phyloP scores from a whole-genome alignment of 2,888 invertebrate genomes.

The Andrena minutula region DNA sequence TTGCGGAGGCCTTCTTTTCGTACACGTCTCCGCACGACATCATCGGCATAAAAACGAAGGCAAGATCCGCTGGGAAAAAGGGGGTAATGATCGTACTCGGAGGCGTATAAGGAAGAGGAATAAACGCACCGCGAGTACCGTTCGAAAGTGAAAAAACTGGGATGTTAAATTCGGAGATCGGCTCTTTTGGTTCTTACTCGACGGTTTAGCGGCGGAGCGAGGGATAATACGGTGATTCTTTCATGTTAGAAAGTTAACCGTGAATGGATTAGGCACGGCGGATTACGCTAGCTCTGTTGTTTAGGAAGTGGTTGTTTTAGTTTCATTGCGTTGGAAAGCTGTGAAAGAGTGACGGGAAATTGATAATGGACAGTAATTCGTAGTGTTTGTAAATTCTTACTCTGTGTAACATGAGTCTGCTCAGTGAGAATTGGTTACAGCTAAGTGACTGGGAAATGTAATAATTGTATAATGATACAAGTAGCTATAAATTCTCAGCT shows the following conservation, averaged over 20 bases:
- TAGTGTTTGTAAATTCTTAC: background rate
- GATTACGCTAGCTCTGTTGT: slow-evolving; percentile 3
- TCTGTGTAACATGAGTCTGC: background rate
- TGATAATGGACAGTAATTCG: background rate
- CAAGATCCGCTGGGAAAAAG: background rate
- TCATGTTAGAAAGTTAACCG: slow-evolving; percentile 30
- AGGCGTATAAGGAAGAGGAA: slow-evolving; percentile 13
- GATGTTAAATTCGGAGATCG: slow-evolving; percentile 20
- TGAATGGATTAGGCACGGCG: slow-evolving; percentile 18
- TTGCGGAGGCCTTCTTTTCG: background rate
- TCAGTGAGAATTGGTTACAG: background rate
- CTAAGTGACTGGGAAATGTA: slow-evolving; percentile 1
- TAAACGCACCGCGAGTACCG: background rate
- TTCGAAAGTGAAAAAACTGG: slow-evolving; percentile 10
- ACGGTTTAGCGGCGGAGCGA: slow-evolving; percentile 8
- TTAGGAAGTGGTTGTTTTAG: slow-evolving; percentile 2
- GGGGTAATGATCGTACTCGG: background rate
- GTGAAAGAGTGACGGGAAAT: background rate
- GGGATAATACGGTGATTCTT: slow-evolving; percentile 34
- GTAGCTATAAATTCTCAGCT: background rate
- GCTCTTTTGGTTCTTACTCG: background rate
- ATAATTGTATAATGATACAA: background rate
- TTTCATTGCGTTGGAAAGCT: background rate
- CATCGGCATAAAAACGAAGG: background rate
- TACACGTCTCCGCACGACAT: too few species aligned